Base-by-base conservation (phyloP, 2,797 vertebrate genomes). In the Pelodytes ibericus region DNA sequence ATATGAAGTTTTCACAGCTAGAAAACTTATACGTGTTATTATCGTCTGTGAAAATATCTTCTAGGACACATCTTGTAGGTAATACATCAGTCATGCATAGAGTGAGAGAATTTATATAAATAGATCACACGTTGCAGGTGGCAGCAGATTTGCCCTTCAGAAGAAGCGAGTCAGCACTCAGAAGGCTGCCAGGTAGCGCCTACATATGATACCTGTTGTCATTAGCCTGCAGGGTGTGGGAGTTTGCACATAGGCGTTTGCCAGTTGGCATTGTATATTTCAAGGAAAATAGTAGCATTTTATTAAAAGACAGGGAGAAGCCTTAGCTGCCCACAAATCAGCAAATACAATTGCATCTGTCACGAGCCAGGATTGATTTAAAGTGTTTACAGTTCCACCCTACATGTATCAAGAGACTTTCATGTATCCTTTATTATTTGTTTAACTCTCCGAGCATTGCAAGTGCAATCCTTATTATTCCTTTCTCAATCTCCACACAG, bases 191-290 rank as follows among this genome's bases (percentile, higher is more conserved):
- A 79, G 71, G 76, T 79, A 73, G 71, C 76, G 58, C 76, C 76
- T 56, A 79, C 76, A 79, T 65, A 73, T 68, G 64, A 79, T 79
- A 79, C 76, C 76, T 79, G 76, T 79, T 79, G 76, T 79, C 71
- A 79, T 79, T 79, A 73, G 71, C 71, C 76, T 72, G 64, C 64
- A 79, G 76, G 76, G 71, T 69, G 76, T 79, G 76, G 76, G 76
- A 72, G 76, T 79, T 69, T 62, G 33, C 71, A 79, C 64, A 79
- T 69, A 67, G 71, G 76, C 63, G 71, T 57, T 61, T 79, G 76
- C 71, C 76, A 79, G 71, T 73, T 79, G 76, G 76, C 76, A 73
- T 25, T 25, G 57, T 18, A 18, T 68, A 69, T 24, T 30, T 56
- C 16, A 79, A 62, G 31, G 63, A 78, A 68, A 72, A 78, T 68